phyloP scores from a whole-genome alignment of 2,113 vertebrate species.

The Calidris pygmaea region DNA sequence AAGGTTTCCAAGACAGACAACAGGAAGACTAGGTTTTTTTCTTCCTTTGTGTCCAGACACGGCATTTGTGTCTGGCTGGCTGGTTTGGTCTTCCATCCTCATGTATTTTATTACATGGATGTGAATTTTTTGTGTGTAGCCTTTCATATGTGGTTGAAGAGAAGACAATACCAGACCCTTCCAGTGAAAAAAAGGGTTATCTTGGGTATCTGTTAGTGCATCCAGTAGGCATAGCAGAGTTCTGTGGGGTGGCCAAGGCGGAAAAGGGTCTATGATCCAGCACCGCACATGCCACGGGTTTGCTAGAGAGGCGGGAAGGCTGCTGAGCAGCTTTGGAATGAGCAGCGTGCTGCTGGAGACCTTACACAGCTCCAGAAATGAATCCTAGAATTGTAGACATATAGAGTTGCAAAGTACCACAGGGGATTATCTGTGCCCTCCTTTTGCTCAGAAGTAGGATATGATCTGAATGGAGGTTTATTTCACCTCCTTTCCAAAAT shows the following conservation, averaged over 20 bases:
- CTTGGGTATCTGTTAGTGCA: background rate
- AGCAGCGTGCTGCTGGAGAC: background rate
- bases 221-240: background rate
- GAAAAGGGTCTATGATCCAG: background rate
- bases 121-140: background rate
- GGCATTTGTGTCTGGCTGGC: background rate
- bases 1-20: background rate
- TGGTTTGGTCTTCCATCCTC: background rate
- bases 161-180: background rate
- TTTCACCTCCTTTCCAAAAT: background rate
- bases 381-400: background rate
- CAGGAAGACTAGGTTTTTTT: background rate
- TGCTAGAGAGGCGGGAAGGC: background rate
- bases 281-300: background rate
- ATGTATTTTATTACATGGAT: background rate
- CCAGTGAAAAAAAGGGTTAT: background rate
- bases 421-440: background rate
- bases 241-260: background rate
- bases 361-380: background rate
- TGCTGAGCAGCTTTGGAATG: background rate
- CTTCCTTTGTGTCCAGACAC: background rate
- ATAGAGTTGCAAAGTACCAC: background rate
- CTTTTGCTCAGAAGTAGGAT: background rate
- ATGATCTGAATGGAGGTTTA: background rate
- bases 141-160: background rate